Evolutionary conservation across 2,797 vertebrate species (phyloP).

Genomic region (Alauda arvensis): DNA sequence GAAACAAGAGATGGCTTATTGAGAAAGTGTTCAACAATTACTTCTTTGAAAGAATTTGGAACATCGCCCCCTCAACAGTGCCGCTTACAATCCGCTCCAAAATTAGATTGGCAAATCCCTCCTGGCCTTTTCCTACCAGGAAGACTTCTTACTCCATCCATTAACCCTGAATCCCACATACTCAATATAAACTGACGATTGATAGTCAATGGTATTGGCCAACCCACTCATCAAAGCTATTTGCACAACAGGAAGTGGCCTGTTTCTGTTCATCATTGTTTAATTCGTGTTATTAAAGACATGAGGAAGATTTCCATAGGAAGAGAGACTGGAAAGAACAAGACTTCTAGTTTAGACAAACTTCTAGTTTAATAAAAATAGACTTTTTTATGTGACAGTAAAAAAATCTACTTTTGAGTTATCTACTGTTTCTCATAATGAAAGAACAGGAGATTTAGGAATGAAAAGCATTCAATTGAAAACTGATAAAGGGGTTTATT

Average conservation of each 20-base stretch:
- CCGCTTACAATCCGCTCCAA: neutral
- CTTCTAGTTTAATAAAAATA: neutral
- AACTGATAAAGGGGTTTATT: slow-evolving; percentile 39
- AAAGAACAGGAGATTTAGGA: slow-evolving; percentile 32
- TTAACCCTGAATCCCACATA: neutral
- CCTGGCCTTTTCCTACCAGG: slow-evolving; percentile 24
- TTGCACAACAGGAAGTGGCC: slow-evolving; percentile 13
- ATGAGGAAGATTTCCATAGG: neutral
- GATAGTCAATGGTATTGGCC: slow-evolving; percentile 17
- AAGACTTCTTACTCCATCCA: neutral
- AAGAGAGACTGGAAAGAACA: neutral
- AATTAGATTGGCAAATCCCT: slow-evolving; percentile 52
- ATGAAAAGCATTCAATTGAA: slow-evolving; percentile 14
- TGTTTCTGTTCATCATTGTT: neutral
- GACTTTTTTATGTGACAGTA: neutral
- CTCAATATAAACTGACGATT: neutral
- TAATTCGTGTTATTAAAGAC: neutral
- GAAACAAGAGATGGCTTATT: slow-evolving; percentile 45
- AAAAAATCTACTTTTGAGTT: neutral
- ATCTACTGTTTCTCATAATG: slow-evolving; percentile 18
- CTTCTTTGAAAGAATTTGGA: slow-evolving; percentile 45
- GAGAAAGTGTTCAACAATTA: slow-evolving; percentile 39
- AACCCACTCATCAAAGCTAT: neutral
- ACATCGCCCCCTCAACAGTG: neutral
- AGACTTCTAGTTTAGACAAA: neutral